Base-by-base conservation (phyloP, 2,113 vertebrate species). In the Bos indicus region DNA sequence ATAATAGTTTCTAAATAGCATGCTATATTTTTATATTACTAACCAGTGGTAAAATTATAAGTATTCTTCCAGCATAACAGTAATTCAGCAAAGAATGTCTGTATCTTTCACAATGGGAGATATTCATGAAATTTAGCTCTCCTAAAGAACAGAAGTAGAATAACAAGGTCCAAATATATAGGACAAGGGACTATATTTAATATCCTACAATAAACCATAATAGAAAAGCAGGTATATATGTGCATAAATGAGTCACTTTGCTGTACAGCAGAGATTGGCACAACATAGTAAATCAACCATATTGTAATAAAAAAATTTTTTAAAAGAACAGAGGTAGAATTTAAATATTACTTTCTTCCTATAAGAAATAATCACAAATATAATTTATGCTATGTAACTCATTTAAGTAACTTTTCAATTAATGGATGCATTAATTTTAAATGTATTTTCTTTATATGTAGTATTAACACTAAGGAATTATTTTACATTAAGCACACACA, bases 41-140 rank as follows among this genome's bases (percentile, higher is more conserved):
- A 96, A 40, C 13, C 13, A 96, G 30, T 64, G 17, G n/a, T 77
- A 77, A 88, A 91, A 92, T 82, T 83, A 30, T 87, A 94, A 96
- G 8, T 93, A 64, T 78, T 95, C 48, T 92, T 43, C 14, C 7
- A 92, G 64, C 5, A 92, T 59, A 80, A n/a, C 14, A 86, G 48
- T 97, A 97, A 96, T 98, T 98, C 95, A 91, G 98, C 59, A 97
- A 97, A 43, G 54, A 90, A 88, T 91, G 51, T 84, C 52, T 97
- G 60, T 94, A 93, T 71, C 56, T 89, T 46, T 91, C 77, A 89
- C 57, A 87, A 88, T 74, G 28, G 0, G 43, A 60, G 15, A 51
- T 88, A 92, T 64, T 90, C 59, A 77, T 64, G 36, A 82, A 97
- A 92, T 28, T 89, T 91, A 97, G 56, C 40, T 87, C 60, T 87